Evolutionary conservation across 2,888 invertebrate genomes (phyloP).

Genomic region (Protodeltote pygarga): DNA sequence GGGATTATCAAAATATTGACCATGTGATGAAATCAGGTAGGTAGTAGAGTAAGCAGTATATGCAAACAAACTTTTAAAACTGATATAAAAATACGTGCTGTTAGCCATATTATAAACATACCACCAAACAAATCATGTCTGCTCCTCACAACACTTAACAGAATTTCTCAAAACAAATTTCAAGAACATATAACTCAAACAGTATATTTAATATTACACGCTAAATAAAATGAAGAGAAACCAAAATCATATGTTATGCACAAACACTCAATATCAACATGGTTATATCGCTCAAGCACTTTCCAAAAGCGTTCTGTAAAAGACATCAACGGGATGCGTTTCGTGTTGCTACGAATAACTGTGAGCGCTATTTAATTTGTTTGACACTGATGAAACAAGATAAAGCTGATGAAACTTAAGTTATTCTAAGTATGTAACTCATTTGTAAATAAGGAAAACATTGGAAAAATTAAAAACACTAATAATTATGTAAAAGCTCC

Average conservation of each 20-base stretch:
- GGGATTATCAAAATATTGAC: constrained; percentile 34
- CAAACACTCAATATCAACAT: constrained; percentile 68
- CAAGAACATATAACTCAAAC: constrained; percentile 17
- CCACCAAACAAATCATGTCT: too few relatives aligned
- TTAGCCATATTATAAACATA: too few relatives aligned
- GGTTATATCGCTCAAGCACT: constrained; percentile 71
- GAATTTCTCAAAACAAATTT: constrained; percentile 7
- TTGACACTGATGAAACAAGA: constrained; percentile 16
- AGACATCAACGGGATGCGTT: constrained; percentile 82
- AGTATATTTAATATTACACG: constrained; percentile 51
- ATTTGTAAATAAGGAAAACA: constrained; percentile 6
- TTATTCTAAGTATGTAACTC: neutral
- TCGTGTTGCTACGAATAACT: constrained; percentile 41
- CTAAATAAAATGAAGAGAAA: constrained; percentile 64
- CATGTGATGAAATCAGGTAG: constrained; percentile 30
- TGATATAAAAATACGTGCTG: too few relatives aligned
- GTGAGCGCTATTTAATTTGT: constrained; percentile 27
- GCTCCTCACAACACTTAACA: constrained; percentile 1
- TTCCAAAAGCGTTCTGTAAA: constrained; percentile 81
- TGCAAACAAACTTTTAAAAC: too few relatives aligned
- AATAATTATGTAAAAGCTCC: neutral
- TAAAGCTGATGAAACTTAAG: constrained; percentile 11
- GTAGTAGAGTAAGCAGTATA: too few relatives aligned
- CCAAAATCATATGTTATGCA: constrained; percentile 58
- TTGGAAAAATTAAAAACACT: neutral